A percentile compares a stretch with the other conserved stretches of the same genome.
Evolutionary conservation across 2,797 vertebrate genomes (phyloP).

Genomic region (Diplodus sargus): DNA sequence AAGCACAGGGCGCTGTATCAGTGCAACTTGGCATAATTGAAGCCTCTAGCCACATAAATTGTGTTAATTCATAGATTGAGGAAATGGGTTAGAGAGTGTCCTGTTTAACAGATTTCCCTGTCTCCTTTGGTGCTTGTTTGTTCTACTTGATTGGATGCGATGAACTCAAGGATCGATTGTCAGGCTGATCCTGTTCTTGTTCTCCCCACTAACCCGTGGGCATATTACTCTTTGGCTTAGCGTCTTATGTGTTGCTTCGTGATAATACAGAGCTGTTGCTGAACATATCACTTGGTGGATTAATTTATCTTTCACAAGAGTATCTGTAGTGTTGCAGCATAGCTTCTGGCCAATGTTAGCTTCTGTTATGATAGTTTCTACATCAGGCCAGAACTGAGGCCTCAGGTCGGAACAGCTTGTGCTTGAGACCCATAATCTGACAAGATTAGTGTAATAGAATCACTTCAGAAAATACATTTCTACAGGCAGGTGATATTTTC

Average conservation of each 20-base stretch:
- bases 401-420: constrained; percentile 29
- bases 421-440: constrained; percentile 53
- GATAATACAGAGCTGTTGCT: constrained; percentile 29
- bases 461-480: constrained; percentile 39
- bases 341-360: constrained; percentile 34
- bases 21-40: constrained; percentile 49
- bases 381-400: constrained; percentile 4
- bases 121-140: constrained; percentile 50
- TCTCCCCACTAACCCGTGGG: constrained; percentile 44
- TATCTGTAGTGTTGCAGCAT: constrained; percentile 24
- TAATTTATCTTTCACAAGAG: constrained; percentile 40
- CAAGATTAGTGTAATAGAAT: constrained; percentile 53
- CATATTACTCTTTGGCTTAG: constrained; percentile 41
- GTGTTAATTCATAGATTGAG: constrained; percentile 56
- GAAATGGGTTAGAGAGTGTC: constrained; percentile 35
- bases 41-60: constrained; percentile 47
- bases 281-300: constrained; percentile 22
- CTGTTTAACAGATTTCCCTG: constrained; percentile 42
- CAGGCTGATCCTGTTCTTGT: constrained; percentile 39
- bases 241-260: constrained; percentile 30
- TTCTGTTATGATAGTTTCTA: constrained; percentile 21
- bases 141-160: constrained; percentile 44
- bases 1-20: constrained; percentile 36
- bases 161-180: constrained; percentile 47
- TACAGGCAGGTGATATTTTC: background rate